Evolutionary conservation across 2,113 vertebrate genomes (phyloP).

Genomic region (Lagenorhynchus albirostris): DNA sequence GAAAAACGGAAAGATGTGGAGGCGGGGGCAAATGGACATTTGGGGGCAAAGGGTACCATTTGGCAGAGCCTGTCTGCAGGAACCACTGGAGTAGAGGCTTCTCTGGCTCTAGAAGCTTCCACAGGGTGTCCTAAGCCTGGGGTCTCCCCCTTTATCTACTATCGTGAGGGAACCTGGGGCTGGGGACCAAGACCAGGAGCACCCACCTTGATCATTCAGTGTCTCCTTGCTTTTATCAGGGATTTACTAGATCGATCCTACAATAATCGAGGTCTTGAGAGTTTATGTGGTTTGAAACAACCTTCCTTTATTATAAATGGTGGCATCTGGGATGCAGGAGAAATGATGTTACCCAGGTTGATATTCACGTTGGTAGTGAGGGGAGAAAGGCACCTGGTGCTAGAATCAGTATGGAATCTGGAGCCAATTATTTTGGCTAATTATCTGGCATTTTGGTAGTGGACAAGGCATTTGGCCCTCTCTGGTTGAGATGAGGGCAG

Average conservation of each 20-base stretch:
- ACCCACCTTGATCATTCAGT: not conserved
- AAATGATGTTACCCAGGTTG: not conserved
- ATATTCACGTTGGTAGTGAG: not conserved
- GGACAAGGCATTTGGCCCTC: not conserved
- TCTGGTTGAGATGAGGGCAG: not conserved
- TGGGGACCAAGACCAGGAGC: not conserved
- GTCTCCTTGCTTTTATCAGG: not conserved
- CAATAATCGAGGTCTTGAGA: not conserved
- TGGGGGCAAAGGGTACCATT: not conserved
- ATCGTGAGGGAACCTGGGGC: not conserved
- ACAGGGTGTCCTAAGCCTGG: not conserved
- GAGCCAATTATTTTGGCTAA: not conserved
- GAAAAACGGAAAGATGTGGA: not conserved
- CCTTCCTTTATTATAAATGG: not conserved
- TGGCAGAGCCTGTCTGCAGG: not conserved
- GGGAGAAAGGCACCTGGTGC: not conserved
- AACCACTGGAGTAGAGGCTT: not conserved
- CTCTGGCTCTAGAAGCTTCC: not conserved
- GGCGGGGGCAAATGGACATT: too few species aligned
- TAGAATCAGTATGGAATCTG: not conserved
- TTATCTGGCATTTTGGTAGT: not conserved
- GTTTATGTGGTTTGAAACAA: conserved; percentile 7
- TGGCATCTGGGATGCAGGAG: not conserved
- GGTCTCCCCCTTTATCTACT: not conserved
- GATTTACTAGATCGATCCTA: not conserved